A percentile compares a stretch with the other conserved stretches of the same genome.
Evolutionary conservation across 2,888 invertebrate species (phyloP).

Genomic region (Synergus gifuensis): DNA sequence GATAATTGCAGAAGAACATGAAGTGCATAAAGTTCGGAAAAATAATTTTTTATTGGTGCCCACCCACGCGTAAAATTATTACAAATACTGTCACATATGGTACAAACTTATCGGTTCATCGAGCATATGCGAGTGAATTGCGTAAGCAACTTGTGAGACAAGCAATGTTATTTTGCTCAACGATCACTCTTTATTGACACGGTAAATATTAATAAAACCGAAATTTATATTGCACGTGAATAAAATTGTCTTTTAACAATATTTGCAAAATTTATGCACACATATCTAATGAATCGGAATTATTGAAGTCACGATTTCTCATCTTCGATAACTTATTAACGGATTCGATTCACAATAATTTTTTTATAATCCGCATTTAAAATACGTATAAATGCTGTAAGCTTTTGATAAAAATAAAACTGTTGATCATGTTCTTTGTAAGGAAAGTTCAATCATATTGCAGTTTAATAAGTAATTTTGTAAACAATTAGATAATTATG

Average conservation of each 20-base stretch:
- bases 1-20: background rate
- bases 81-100: conserved; percentile 45
- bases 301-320: background rate
- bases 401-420: background rate
- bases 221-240: background rate
- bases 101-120: conserved; percentile 68
- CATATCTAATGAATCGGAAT: background rate
- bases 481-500: background rate
- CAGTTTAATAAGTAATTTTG: background rate
- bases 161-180: conserved; percentile 69
- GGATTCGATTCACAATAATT: background rate
- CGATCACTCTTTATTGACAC: conserved; percentile 71
- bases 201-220: conserved; percentile 51
- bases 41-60: background rate
- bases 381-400: background rate
- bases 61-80: conserved; percentile 23
- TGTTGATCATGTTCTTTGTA: background rate
- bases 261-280: no score
- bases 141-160: conserved; percentile 64
- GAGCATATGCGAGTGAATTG: conserved; percentile 62
- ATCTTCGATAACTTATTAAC: background rate
- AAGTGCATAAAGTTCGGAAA: background rate
- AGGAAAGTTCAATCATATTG: background rate
- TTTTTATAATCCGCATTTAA: background rate
- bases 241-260: no score